Conservation (phyloP, 2,797 vertebrate species). For the Pelochelys cantorii region DNA sequence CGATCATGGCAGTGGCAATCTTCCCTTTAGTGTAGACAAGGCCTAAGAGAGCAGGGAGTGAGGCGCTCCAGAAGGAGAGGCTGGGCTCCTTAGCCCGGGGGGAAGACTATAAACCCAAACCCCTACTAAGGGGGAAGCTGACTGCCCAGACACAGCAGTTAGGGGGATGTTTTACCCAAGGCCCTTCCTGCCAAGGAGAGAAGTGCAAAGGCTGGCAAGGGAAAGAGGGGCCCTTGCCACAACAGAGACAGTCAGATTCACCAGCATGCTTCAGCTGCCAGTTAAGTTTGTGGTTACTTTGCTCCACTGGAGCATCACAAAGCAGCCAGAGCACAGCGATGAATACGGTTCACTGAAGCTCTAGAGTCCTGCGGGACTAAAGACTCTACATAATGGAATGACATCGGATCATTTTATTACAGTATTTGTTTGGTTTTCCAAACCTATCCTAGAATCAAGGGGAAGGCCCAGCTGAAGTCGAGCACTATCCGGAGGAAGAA, state of each 20-base stretch:
- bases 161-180: too few relatives aligned
- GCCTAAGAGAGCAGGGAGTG: too few relatives aligned
- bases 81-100: too few relatives aligned
- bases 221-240: too few relatives aligned
- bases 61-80: too few relatives aligned
- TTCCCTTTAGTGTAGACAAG: too few relatives aligned
- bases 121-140: too few relatives aligned
- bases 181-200: too few relatives aligned
- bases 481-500: accelerated
- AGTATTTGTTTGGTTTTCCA: background rate
- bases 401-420: background rate
- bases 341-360: background rate
- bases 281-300: background rate
- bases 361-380: background rate
- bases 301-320: background rate
- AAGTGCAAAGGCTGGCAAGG: too few relatives aligned
- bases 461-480: background rate
- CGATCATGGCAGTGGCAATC: too few relatives aligned
- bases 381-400: background rate
- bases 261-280: background rate
- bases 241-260: background rate
- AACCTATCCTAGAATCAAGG: background rate
- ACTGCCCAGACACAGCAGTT: too few relatives aligned
- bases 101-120: too few relatives aligned
- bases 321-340: background rate